These are phyloP conservation scores for Cercopithecus mona DNA, from an alignment of 2,113 vertebrate species.

Conservation along the genomic window DNA sequence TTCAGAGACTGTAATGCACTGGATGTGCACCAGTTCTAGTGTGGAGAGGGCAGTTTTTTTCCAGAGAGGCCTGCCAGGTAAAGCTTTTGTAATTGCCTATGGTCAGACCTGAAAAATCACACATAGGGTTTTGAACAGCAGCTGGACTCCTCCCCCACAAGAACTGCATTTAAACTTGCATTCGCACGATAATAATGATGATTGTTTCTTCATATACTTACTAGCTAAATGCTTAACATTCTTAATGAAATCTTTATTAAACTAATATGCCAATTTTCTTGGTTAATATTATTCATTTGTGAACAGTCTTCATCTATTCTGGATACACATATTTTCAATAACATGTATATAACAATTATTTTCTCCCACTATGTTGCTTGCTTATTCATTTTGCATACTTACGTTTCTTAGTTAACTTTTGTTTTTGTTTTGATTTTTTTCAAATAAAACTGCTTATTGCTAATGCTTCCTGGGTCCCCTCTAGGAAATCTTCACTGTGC, in stretches of 20 bases:
- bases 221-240: background rate
- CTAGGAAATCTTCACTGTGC: background rate
- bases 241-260: background rate
- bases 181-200: background rate
- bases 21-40: background rate
- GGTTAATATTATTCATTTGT: background rate
- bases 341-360: background rate
- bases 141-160: background rate
- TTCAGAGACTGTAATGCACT: background rate
- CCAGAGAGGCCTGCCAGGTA: background rate
- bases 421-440: background rate
- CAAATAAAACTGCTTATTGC: background rate
- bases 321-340: background rate
- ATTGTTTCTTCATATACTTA: background rate
- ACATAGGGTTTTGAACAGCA: background rate
- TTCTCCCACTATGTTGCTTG: background rate
- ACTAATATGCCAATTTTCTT: background rate
- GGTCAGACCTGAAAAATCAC: background rate
- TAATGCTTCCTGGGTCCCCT: background rate
- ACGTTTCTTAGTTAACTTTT: background rate
- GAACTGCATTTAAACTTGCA: background rate
- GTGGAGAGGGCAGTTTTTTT: background rate
- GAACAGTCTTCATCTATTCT: background rate
- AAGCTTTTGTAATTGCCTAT: background rate
- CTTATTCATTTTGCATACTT: background rate